Evolutionary conservation across 1,140 invertebrate species (phyloP).

Genomic region (Drosophila kohkoa): DNA sequence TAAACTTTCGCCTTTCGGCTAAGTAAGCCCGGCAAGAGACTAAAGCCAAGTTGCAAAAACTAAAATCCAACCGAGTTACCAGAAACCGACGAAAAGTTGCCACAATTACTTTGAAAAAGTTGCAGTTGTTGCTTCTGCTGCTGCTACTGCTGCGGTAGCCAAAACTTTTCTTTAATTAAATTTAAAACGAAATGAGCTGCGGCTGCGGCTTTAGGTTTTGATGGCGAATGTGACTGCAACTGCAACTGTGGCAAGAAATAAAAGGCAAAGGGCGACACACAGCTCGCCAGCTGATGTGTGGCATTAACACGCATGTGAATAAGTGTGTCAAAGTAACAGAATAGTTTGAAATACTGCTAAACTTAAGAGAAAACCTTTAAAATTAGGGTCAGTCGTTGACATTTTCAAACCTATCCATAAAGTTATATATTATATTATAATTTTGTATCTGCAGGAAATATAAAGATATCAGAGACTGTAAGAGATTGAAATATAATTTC

Average conservation of each 20-base stretch:
- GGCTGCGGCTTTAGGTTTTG: conserved; percentile 27
- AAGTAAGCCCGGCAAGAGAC: conserved; percentile 19
- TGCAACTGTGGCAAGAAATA: conserved; percentile 13
- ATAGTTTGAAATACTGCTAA: background rate
- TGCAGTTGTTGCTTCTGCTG: conserved; percentile 39
- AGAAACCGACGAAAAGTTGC: conserved; percentile 68
- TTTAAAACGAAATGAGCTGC: conserved; percentile 80
- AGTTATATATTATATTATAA: too few species aligned
- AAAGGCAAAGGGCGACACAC: conserved; percentile 25
- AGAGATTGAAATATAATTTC: too few species aligned
- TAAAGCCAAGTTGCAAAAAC: conserved; percentile 53
- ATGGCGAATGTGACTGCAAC: background rate
- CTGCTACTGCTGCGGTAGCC: conserved; percentile 38
- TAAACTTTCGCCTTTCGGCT: conserved; percentile 57
- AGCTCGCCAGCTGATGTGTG: conserved; percentile 8
- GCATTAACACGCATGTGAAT: background rate
- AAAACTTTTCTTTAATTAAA: conserved; percentile 81
- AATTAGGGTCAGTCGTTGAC: too few species aligned
- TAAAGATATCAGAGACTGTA: too few species aligned
- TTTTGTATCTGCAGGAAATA: too few species aligned
- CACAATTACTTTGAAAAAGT: conserved; percentile 80
- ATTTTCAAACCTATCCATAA: too few species aligned
- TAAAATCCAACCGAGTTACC: conserved; percentile 50
- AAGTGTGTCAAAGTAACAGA: background rate
- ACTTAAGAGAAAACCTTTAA: background rate